Evolutionary conservation across 1,140 invertebrate species (phyloP).

Genomic region (Nylanderia fulva): DNA sequence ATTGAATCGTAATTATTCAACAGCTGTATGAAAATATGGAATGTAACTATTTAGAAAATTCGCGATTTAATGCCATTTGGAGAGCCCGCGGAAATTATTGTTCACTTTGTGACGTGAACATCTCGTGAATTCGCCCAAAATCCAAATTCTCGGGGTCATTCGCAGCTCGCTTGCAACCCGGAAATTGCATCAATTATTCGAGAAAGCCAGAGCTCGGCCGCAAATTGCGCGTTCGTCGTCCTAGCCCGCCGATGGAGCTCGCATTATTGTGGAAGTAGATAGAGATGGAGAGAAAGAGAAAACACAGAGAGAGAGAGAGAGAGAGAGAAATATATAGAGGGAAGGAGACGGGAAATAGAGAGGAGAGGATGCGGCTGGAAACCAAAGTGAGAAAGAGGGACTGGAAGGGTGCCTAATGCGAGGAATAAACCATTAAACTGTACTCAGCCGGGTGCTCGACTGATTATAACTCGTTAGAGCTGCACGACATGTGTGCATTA

Average conservation of each 20-base stretch:
- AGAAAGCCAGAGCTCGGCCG: conserved; percentile 60
- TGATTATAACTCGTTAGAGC: conserved; percentile 81
- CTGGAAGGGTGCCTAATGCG: conserved; percentile 54
- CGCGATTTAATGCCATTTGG: conserved; percentile 22
- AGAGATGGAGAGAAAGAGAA: not conserved
- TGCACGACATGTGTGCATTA: conserved; percentile 78
- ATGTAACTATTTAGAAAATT: conserved; percentile 35
- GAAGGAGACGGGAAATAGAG: conserved; percentile 31
- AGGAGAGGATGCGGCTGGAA: conserved; percentile 5
- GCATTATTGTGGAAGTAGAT: conserved; percentile 51
- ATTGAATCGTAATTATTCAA: not conserved
- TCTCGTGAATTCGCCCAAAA: conserved; percentile 49
- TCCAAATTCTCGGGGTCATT: conserved; percentile 68
- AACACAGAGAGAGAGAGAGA: not conserved
- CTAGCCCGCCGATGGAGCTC: conserved; percentile 20
- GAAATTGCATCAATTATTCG: conserved; percentile 76
- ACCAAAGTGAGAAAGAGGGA: conserved; percentile 50
- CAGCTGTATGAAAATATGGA: not conserved
- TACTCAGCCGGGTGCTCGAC: conserved; percentile 74
- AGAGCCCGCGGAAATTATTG: conserved; percentile 32
- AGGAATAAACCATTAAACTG: conserved; percentile 80
- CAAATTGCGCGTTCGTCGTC: conserved; percentile 69
- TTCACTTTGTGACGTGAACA: conserved; percentile 39
- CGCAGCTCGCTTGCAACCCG: conserved; percentile 53
- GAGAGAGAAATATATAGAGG: conserved; percentile 15